Base-by-base conservation (phyloP, 2,888 invertebrate species). In the Leucania comma region DNA sequence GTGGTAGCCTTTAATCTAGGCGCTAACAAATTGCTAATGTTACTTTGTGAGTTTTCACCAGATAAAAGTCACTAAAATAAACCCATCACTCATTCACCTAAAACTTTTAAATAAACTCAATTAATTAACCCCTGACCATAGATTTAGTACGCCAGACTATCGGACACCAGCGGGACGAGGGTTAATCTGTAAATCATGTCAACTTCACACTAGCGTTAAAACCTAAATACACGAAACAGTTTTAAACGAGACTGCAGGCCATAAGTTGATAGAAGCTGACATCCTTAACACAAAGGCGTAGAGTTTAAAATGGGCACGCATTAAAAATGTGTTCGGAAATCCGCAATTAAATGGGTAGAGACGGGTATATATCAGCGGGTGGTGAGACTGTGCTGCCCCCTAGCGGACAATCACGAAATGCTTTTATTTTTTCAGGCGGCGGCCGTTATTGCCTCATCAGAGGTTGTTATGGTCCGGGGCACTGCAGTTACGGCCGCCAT, bases 371-470 rank as follows among this genome's bases (percentile, higher is more conserved):
- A 85, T 90, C 89, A 89, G 86, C 81, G 81, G 87, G 88, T 81
- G 83, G 81, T 77, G 78, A 83, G 84, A 75, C 85, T 82, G 83
- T 71, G 77, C 75, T 71, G 77, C 75, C 86, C 86, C 87, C 88
- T 84, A 73, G 64, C 86, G 87, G 89, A 92, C 93, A 93, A 94
- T 94, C 93, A 92, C 92, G 89, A 92, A 94, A 94, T 91, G 94
- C 95, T 95, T 94, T 95, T 94, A 95, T 95, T 94, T 93, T 93
- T 93, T 92, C 92, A 89, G 88, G 80, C 83, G 86, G 87, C 83
- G 85, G 82, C 83, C 88, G 85, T 92, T 94, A 95, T 94, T 91
- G 93, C 93, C 92, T 93, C 94, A 93, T 94, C 93, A 93, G 90
- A 82, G 89, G 83, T 86, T 86, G 90, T 91, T 91, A 90, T 90